A percentile compares a stretch with the other conserved stretches of the same genome.
Evolutionary conservation across 2,888 invertebrate genomes (phyloP).

Genomic region (Pegoplata infirma): DNA sequence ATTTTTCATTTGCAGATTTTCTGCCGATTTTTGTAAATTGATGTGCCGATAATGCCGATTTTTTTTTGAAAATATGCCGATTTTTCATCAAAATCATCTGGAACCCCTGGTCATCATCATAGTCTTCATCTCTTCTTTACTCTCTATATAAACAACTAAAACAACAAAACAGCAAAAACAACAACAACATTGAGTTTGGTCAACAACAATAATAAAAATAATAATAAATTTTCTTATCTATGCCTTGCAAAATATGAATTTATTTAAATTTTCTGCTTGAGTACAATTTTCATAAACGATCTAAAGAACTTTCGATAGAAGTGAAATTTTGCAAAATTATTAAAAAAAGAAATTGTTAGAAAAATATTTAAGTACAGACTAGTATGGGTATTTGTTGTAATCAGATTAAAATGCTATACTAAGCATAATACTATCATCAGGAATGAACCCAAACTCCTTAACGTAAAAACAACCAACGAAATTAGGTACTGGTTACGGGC

Average conservation of each 20-base stretch:
- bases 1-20: no score
- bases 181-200: conserved; percentile 47
- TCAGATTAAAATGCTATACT: conserved; percentile 57
- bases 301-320: conserved; percentile 40
- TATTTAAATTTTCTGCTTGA: conserved; percentile 63
- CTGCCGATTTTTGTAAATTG: no score
- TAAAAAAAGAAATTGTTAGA: not conserved
- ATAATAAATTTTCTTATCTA: conserved; percentile 60
- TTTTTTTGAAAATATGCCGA: no score
- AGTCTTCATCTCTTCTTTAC: conserved; percentile 36
- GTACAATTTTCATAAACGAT: conserved; percentile 52
- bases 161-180: conserved; percentile 4
- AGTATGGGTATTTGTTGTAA: conserved; percentile 50
- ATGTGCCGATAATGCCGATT: no score
- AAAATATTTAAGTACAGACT: no score
- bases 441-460: not conserved
- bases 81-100: no score
- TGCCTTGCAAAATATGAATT: conserved; percentile 60
- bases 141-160: conserved; percentile 21
- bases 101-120: conserved; percentile 32
- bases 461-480: not conserved
- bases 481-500: not conserved
- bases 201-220: conserved; percentile 61
- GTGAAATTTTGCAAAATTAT: conserved; percentile 39
- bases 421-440: conserved; percentile 27